Conservation (phyloP, 2,797 vertebrate species). For the Ctenosaura bakeri region DNA sequence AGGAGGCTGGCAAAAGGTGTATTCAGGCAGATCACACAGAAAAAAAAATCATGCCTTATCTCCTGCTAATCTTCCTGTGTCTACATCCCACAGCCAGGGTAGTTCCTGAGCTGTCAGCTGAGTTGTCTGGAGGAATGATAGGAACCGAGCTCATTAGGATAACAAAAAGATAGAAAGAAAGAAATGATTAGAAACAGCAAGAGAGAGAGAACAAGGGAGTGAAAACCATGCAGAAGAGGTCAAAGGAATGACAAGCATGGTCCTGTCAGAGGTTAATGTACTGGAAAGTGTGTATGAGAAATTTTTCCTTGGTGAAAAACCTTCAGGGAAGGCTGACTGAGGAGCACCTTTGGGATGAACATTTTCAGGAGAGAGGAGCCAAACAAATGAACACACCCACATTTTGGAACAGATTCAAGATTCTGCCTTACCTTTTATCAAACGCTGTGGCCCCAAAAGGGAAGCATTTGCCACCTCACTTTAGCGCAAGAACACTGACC, state of each 20-base stretch:
- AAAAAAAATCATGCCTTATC: background rate
- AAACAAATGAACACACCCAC: background rate
- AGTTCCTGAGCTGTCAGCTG: conserved; percentile 19
- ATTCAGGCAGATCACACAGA: background rate
- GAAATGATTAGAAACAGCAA: conserved; percentile 24
- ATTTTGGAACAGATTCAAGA: background rate
- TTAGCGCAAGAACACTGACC: background rate
- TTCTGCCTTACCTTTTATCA: background rate
- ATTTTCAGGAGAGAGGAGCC: background rate
- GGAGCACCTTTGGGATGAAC: background rate
- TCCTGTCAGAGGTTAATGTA: background rate
- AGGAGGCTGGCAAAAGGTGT: conserved; percentile 4
- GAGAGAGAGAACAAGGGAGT: background rate
- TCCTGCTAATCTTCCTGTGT: background rate
- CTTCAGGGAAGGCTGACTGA: conserved; percentile 16
- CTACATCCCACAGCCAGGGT: background rate
- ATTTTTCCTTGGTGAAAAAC: conserved; percentile 14
- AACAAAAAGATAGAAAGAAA: conserved; percentile 14
- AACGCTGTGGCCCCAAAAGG: background rate
- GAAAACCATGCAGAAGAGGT: background rate
- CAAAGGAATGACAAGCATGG: background rate
- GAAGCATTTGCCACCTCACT: background rate
- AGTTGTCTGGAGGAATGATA: background rate
- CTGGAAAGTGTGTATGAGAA: background rate
- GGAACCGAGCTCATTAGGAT: conserved; percentile 28